phyloP scores from a whole-genome alignment of 2,113 vertebrate species.

The Dendropsophus ebraccatus region DNA sequence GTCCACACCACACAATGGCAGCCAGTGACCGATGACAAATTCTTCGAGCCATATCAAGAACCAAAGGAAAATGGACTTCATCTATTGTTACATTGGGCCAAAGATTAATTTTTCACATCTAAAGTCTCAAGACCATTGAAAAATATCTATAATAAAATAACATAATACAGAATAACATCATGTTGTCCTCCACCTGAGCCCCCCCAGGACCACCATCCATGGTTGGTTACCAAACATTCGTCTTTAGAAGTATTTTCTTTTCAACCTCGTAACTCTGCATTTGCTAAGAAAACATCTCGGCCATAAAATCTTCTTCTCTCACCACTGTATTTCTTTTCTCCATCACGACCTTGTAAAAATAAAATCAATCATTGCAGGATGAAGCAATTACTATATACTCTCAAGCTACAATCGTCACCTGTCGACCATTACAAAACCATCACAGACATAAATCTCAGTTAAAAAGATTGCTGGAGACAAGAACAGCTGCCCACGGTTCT shows the following conservation, averaged over 20 bases:
- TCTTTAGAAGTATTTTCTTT: background rate
- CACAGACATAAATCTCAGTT: slow-evolving; percentile 19
- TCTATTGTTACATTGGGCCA: too few relatives aligned
- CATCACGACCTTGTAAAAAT: background rate
- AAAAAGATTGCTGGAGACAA: background rate
- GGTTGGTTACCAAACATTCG: too few relatives aligned
- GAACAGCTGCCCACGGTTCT: slow-evolving; percentile 18
- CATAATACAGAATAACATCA: too few relatives aligned
- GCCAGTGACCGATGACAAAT: too few relatives aligned
- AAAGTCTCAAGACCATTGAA: too few relatives aligned
- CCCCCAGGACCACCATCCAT: too few relatives aligned
- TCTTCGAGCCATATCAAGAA: too few relatives aligned
- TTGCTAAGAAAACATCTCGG: background rate
- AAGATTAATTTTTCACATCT: too few relatives aligned
- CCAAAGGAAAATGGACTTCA: too few relatives aligned
- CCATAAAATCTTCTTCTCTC: background rate
- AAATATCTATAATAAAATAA: too few relatives aligned
- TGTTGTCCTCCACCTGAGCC: too few relatives aligned
- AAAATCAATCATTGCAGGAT: slow-evolving; percentile 19
- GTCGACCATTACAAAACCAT: slow-evolving; percentile 25
- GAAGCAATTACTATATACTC: slow-evolving; percentile 29
- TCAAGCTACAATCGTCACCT: slow-evolving; percentile 14
- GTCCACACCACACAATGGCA: too few relatives aligned
- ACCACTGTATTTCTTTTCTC: background rate
- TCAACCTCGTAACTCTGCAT: background rate